Evolutionary conservation across 2,888 invertebrate species (phyloP), one percentile per base, ranked within the genome.

Genomic region (Aspidapion aeneum): DNA sequence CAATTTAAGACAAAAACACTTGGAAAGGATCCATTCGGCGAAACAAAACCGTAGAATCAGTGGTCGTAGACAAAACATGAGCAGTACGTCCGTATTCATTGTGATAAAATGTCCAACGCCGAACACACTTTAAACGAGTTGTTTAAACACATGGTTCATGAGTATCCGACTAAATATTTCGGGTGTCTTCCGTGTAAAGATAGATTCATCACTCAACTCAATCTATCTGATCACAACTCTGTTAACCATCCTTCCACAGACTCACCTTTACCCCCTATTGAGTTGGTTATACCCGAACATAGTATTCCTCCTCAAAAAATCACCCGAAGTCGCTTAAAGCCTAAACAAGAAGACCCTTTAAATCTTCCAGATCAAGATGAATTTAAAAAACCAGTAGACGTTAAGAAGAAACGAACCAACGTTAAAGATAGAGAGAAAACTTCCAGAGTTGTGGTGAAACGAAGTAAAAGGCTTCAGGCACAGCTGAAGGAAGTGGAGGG

Each of bases 81-180:
- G 76, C 9, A 70, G 72, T 18, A 76, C 78, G 12, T 73, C 76
- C 79, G 80, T 69, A 69, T 72, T 60, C 76, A 76, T 70, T 80
- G 80, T 70, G 77, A 78, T 67, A 76, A 76, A 69, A 69, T 78
- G 21, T 74, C 73, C 59, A 69, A 71, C 16, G 70, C 73, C 49
- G 79, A 79, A 63, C 81, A 81, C 68, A 82, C 79, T 59, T 73
- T 84, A 21, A 79, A 80, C 60, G 79, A 80, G 35, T 75, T 86
- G 19, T 84, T 85, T 67, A 79, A 80, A 63, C 93, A 93, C 77
- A 84, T 92, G 79, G 83, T 87, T 55, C 83, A 84, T 55, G 84
- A 80, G 68, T 93, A 93, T 77, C 83, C 86, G 17, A 87, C 88
- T 73, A 88, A 88, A 74, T 92, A 92, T 78, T 90, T 90, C 74